Evolutionary conservation across 1,140 invertebrate genomes (phyloP), one percentile per base, ranked within the genome.

Genomic region (Temnothorax longispinosus): DNA sequence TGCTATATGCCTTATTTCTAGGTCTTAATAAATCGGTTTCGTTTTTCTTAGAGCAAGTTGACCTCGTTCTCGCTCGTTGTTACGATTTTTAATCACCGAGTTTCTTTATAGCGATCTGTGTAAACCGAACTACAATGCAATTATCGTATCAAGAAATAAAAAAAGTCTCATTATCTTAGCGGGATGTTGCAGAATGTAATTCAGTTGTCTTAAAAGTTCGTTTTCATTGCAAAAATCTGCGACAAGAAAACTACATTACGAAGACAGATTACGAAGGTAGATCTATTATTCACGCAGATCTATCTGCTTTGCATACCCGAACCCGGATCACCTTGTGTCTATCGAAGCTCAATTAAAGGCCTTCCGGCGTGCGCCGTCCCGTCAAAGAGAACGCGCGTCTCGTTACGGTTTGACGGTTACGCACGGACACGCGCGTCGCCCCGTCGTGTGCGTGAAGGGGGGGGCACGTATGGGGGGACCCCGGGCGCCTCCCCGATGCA

Each of bases 371-470:
- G 65, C 81, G 50, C 75, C 44, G 60, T 15, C 10, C 27, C 11
- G 18, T 27, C 62, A 86, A 38, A 62, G 44, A 88, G 81, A 87
- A 21, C 67, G 85, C 84, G 88, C 84, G 65, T 71, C 86, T 87
- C 90, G 90, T 92, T 92, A 90, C 82, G 91, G 87, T 92, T 92
- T 93, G 92, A 89, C 93, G 92, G 93, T 93, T 93, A 93, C 85
- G 89, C 86, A 81, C 38, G 56, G 80, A 58, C 76, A 84, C 78
- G 89, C 84, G 86, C 87, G 84, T 35, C 54, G 54, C 3, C 3
- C n/a, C n/a, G 35, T 54, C 52, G 69, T 52, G 54, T 86, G 56
- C 32, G 74, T 44, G 69, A 21, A 76, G 60, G 65, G 78, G 67
- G 52, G 41, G 80, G 60, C 85, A 87, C 67, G 65, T 76, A 89